phyloP scores from a whole-genome alignment of 2,797 vertebrate species.

The Propithecus perrieri region DNA sequence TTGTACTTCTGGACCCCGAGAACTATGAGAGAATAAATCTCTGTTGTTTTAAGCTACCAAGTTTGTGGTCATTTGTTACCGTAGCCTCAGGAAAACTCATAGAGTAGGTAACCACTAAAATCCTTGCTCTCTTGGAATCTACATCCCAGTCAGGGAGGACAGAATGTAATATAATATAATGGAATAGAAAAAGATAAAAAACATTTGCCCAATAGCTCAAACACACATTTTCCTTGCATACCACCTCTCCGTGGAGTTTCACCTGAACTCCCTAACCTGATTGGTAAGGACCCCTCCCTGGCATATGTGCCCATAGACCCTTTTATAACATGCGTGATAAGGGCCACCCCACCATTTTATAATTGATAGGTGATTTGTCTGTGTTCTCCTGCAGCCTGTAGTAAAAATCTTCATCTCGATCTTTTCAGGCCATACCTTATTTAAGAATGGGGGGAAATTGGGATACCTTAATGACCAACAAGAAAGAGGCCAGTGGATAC shows the following conservation, averaged over 20 bases:
- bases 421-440: not conserved
- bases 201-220: not conserved
- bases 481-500: not conserved
- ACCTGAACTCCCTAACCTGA: not conserved
- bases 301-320: not conserved
- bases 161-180: not conserved
- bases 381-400: not conserved
- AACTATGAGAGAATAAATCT: not conserved
- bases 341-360: not conserved
- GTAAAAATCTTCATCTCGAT: not conserved
- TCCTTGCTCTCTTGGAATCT: not conserved
- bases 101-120: not conserved
- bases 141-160: not conserved
- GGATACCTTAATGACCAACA: not conserved
- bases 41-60: not conserved
- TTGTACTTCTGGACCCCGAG: not conserved
- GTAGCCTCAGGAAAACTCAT: not conserved
- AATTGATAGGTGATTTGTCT: not conserved
- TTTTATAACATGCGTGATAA: not conserved
- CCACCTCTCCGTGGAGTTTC: not conserved
- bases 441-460: not conserved
- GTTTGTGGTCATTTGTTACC: not conserved
- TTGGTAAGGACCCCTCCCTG: not conserved
- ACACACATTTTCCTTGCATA: not conserved
- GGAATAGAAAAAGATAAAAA: not conserved